A percentile compares a stretch with the other conserved stretches of the same genome.
Evolutionary conservation across 2,113 vertebrate genomes (phyloP).

Genomic region (Tachysurus fulvidraco): DNA sequence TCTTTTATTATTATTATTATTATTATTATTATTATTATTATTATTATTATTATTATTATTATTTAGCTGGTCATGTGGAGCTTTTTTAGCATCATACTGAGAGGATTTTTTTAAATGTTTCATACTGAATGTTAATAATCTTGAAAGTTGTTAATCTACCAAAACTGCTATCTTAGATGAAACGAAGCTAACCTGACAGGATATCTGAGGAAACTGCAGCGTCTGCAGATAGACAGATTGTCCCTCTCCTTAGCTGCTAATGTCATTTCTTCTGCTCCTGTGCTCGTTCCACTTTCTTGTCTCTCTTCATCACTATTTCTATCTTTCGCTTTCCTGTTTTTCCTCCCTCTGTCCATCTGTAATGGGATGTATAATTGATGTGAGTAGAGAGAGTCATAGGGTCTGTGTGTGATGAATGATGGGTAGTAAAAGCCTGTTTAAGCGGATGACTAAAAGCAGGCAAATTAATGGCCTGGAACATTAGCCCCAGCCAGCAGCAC

Average conservation of each 20-base stretch:
- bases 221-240: neutral
- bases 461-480: constrained; percentile 33
- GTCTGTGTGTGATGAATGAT: constrained; percentile 35
- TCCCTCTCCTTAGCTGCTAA: neutral
- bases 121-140: neutral
- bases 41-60: neutral
- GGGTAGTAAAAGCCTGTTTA: constrained; percentile 34
- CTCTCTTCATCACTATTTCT: constrained; percentile 50
- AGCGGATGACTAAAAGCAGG: constrained; percentile 28
- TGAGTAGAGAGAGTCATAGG: constrained; percentile 4
- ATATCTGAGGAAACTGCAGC: neutral
- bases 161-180: neutral
- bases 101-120: neutral
- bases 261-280: neutral
- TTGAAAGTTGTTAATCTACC: no score
- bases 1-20: neutral
- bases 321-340: neutral
- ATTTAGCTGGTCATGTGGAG: neutral
- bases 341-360: constrained; percentile 9
- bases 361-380: constrained; percentile 37
- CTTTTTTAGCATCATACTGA: neutral
- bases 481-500: neutral
- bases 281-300: neutral
- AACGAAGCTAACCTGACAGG: neutral
- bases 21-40: neutral